phyloP scores from a whole-genome alignment of 2,888 invertebrate genomes.

The Dynastes maya region DNA sequence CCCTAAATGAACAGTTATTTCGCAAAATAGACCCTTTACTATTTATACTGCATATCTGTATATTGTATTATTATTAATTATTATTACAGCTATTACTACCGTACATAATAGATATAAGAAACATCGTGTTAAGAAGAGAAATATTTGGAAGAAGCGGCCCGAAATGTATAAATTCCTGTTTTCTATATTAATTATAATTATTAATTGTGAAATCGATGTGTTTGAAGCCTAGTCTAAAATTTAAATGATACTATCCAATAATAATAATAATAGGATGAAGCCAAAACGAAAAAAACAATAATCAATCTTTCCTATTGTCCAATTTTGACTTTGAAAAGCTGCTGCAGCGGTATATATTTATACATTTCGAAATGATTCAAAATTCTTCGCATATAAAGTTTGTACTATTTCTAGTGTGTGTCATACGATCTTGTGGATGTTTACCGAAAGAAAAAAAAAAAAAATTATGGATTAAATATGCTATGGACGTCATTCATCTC shows the following conservation, averaged over 20 bases:
- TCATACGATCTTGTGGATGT: conserved; percentile 28
- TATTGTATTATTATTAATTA: conserved; percentile 15
- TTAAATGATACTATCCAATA: not conserved
- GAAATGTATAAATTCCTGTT: conserved; percentile 4
- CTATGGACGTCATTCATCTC: conserved; percentile 2
- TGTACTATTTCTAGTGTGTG: conserved; percentile 15
- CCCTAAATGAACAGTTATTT: not conserved
- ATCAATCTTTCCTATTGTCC: not conserved
- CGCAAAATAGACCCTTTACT: not conserved
- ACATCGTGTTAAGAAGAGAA: not conserved
- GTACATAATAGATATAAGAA: not conserved
- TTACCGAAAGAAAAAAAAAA: not conserved
- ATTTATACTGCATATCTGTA: conserved; percentile 37
- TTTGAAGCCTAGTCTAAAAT: conserved; percentile 17
- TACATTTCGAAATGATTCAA: not conserved
- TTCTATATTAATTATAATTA: conserved; percentile 6
- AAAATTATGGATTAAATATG: not conserved
- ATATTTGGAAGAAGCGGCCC: not conserved
- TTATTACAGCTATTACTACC: conserved; percentile 2
- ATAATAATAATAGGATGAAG: not conserved
- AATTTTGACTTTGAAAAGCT: not conserved
- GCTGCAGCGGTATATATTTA: not conserved
- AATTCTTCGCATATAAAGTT: not conserved
- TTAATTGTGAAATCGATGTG: conserved; percentile 17
- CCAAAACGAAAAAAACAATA: not conserved